Evolutionary conservation across 37 sponge, comb jelly and placozoan species (phyloP).

Genomic region (Lycopodina hypogea): DNA sequence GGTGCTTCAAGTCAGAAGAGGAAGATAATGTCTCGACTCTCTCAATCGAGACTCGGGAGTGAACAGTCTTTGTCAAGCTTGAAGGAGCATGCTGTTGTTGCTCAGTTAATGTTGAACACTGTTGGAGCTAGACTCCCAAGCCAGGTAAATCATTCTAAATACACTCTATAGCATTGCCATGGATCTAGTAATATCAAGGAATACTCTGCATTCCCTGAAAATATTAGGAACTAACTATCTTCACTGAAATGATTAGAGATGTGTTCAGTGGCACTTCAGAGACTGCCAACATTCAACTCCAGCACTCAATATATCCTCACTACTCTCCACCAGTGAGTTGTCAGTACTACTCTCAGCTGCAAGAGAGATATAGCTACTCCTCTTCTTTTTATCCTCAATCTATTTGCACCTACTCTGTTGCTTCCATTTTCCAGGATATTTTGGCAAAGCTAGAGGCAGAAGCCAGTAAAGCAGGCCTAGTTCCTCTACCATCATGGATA

Average conservation of each 20-base stretch:
- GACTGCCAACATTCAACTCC: slow-evolving; percentile 6
- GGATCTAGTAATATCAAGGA: neutral
- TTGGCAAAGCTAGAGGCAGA: slow-evolving; percentile 2
- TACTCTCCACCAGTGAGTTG: neutral
- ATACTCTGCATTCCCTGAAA: neutral
- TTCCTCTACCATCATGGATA: slow-evolving; percentile 29
- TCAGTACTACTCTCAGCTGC: neutral
- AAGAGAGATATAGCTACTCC: neutral
- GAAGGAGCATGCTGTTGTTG: slow-evolving; percentile 57
- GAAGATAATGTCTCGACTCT: too few species aligned
- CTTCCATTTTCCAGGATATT: neutral
- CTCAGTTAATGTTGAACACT: slow-evolving; percentile 37
- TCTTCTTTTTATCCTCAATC: too few species aligned
- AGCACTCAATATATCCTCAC: slow-evolving; percentile 1
- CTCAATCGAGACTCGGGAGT: neutral
- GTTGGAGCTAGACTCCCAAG: slow-evolving; percentile 46
- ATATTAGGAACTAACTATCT: slow-evolving; percentile 62
- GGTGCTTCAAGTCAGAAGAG: too few species aligned
- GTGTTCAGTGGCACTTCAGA: slow-evolving; percentile 60
- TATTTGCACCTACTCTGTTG: neutral
- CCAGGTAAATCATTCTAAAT: slow-evolving; percentile 32
- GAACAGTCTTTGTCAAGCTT: neutral
- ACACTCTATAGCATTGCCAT: neutral
- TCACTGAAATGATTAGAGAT: slow-evolving; percentile 58
- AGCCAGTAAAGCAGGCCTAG: slow-evolving; percentile 24